Evolutionary conservation across 2,888 invertebrate species (phyloP).

Genomic region (Acronicta alni): DNA sequence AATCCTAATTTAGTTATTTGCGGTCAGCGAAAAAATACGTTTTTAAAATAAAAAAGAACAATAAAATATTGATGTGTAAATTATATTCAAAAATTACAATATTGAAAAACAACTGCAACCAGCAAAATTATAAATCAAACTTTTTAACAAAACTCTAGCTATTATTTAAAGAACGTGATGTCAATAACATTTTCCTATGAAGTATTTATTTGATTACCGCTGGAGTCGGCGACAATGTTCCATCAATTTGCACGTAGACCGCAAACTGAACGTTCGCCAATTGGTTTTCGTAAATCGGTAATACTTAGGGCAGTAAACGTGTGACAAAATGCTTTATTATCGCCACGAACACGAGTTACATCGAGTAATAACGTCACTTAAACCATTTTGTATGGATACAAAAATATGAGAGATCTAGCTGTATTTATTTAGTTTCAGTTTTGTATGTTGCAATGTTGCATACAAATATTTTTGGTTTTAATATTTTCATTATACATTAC

Average conservation of each 20-base stretch:
- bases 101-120: conserved; percentile 8
- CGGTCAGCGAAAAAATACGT: too few species aligned
- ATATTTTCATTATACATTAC: too few species aligned
- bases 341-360: conserved; percentile 24
- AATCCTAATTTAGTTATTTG: too few species aligned
- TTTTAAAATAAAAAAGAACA: not conserved
- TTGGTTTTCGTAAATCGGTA: conserved; percentile 56
- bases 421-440: too few species aligned
- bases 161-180: conserved; percentile 13
- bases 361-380: conserved; percentile 19
- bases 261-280: conserved; percentile 47
- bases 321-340: conserved; percentile 51
- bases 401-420: too few species aligned
- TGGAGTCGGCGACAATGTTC: conserved; percentile 49
- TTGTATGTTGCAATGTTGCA: too few species aligned
- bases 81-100: not conserved
- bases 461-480: too few species aligned
- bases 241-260: conserved; percentile 54
- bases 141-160: conserved; percentile 3
- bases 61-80: not conserved
- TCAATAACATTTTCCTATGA: conserved; percentile 23
- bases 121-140: conserved; percentile 5
- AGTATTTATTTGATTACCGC: conserved; percentile 47
- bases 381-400: conserved; percentile 14
- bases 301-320: conserved; percentile 49